These are phyloP conservation scores for Carposina sasakii DNA, from an alignment of 1,140 invertebrate genomes.

Conservation along the genomic window DNA sequence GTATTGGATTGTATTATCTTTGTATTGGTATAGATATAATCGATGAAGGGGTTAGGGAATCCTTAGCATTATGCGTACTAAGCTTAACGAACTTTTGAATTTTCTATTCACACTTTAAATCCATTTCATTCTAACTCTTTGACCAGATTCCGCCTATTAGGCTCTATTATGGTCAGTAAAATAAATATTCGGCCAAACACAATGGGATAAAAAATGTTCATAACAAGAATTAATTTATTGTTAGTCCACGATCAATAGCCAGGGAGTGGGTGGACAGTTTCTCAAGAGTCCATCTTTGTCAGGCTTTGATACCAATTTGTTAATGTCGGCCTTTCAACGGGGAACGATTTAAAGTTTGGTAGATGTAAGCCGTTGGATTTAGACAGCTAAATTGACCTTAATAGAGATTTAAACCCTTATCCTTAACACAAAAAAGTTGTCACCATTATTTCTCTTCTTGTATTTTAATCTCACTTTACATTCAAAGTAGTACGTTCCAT, in stretches of 20 bases:
- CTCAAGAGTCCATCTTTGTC: conserved; percentile 70
- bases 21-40: too few species aligned
- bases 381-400: too few species aligned
- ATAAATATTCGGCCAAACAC: conserved; percentile 51
- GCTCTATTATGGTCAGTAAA: conserved; percentile 51
- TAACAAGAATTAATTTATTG: conserved; percentile 71
- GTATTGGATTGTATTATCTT: too few species aligned
- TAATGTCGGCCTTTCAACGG: conserved; percentile 64
- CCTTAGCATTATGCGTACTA: too few species aligned
- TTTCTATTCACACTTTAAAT: too few species aligned
- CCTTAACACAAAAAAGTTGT: too few species aligned
- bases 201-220: conserved; percentile 65
- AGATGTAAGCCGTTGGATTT: conserved; percentile 34
- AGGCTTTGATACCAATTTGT: conserved; percentile 69
- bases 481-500: conserved; percentile 29
- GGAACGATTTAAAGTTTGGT: conserved; percentile 61
- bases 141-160: conserved; percentile 64
- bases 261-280: conserved; percentile 67
- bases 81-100: too few species aligned
- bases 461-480: conserved; percentile 24
- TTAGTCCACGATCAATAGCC: conserved; percentile 60
- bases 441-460: too few species aligned
- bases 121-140: conserved; percentile 27
- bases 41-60: too few species aligned
- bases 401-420: too few species aligned